Base-by-base conservation (phyloP, 2,888 invertebrate species). In the Drosophila aldrichi region DNA sequence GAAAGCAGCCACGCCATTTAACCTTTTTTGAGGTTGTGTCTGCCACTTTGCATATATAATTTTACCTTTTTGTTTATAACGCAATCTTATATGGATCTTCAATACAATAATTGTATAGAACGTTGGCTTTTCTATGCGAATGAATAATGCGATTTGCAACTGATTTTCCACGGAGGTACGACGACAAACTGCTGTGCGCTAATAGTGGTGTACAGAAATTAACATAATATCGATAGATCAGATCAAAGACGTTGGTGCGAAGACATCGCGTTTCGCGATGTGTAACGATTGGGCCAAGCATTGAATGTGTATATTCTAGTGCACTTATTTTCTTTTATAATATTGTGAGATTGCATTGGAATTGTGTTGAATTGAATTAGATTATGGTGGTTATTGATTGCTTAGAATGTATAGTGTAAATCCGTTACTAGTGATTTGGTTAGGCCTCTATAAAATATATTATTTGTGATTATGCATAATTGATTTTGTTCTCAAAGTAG, bases 1-100 rank as follows among this genome's bases (percentile, higher is more conserved):
- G 32, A 59, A 75, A 65, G 67, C 69, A 79, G 82, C 85, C 83
- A 83, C 83, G 83, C 83, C 82, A 87, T 65, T 81, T 64, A 58
- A 52, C 48, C 58, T 49, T 44, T 64, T 86, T 86, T 82, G 87
- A 82, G 82, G 82, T 82, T 82, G 82, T 70, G 82, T 69, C 16
- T 18, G 43, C 32, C 29, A 34, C 38, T 56, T 10, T 38, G 20
- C 18, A 62, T 62, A 51, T 22, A 43, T 36, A 20, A 58, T 46
- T 46, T 65, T 68, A 71, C 67, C 67, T 77, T 69, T 54, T 46
- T 46, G 61, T 43, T 29, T 59, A 36, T 59, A 32, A 36, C 56
- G 32, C 41, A 74, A 67, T 51, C 59, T 34, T 41, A 60, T 62
- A 60, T 34, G 48, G 40, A 25, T 56, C 54, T 57, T 62, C 20